Percentiles rank a stretch among this genome's conserved stretches.
phyloP scores from a whole-genome alignment of 35 echinoderm and acorn worm species.

The Stichopus chloronotus region DNA sequence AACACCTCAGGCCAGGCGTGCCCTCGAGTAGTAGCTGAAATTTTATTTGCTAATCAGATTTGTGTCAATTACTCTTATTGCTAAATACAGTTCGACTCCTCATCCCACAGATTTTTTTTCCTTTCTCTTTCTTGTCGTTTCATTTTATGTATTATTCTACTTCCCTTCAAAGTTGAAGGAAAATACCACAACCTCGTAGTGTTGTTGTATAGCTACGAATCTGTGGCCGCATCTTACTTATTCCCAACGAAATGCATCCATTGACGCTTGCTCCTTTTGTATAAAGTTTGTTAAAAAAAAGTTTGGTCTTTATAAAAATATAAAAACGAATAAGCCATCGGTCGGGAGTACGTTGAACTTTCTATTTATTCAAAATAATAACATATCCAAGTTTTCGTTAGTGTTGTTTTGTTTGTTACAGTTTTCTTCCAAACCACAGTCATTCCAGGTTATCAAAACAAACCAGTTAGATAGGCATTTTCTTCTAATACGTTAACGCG shows the following conservation, averaged over 20 bases:
- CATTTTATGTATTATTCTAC: too few relatives aligned
- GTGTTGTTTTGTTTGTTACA: background rate
- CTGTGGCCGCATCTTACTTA: background rate
- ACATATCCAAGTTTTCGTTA: background rate
- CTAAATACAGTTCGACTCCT: slow-evolving; percentile 32
- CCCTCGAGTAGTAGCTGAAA: slow-evolving; percentile 7
- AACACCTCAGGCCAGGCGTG: slow-evolving; percentile 26
- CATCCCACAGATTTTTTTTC: background rate
- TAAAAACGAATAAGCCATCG: background rate
- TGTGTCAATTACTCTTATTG: slow-evolving; percentile 58
- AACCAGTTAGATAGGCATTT: background rate
- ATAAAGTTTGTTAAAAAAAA: background rate
- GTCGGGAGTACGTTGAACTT: background rate
- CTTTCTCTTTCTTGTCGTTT: background rate
- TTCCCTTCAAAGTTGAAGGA: too few relatives aligned
- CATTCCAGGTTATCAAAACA: background rate
- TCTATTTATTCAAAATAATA: background rate
- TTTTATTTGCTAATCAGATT: slow-evolving; percentile 50
- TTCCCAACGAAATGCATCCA: too few relatives aligned
- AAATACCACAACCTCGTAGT: too few relatives aligned
- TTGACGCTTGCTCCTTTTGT: background rate
- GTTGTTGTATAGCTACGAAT: background rate
- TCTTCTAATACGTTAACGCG: too few relatives aligned
- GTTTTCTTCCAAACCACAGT: background rate
- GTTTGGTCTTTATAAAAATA: background rate